phyloP scores from a whole-genome alignment of 2,888 invertebrate species.

The Parthenolecanium corni region DNA sequence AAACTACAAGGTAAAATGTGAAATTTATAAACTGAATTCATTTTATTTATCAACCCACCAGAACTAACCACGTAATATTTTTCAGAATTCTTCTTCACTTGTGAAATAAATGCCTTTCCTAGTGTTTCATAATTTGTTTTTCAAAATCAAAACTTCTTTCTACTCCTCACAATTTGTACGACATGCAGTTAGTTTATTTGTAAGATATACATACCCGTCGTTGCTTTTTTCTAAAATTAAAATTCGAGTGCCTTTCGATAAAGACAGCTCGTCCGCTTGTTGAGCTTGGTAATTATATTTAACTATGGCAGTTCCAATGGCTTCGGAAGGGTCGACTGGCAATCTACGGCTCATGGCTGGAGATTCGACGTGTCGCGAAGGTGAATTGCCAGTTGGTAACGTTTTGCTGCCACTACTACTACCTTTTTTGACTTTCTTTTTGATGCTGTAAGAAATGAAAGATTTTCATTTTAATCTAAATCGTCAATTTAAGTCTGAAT shows the following conservation, averaged over 20 bases:
- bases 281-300: slow-evolving; percentile 93
- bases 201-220: slow-evolving; percentile 51
- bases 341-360: slow-evolving; percentile 60
- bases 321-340: slow-evolving; percentile 74
- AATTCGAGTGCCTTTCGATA: slow-evolving; percentile 88
- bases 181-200: background rate
- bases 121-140: too few relatives aligned
- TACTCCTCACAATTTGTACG: background rate
- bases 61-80: too few relatives aligned
- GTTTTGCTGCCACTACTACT: slow-evolving; percentile 63
- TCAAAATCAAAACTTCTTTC: background rate
- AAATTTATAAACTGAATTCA: too few relatives aligned
- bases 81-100: too few relatives aligned
- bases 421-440: slow-evolving; percentile 65
- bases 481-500: too few relatives aligned
- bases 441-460: slow-evolving; percentile 53
- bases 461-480: too few relatives aligned
- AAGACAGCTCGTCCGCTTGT: slow-evolving; percentile 87
- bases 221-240: slow-evolving; percentile 94
- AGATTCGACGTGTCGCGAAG: slow-evolving; percentile 62
- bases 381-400: slow-evolving; percentile 70
- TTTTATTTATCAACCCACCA: too few relatives aligned
- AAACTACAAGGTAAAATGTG: too few relatives aligned
- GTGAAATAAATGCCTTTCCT: too few relatives aligned
- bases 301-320: slow-evolving; percentile 76